Evolutionary conservation across 2,797 vertebrate genomes (phyloP).

Genomic region (Nyctibius grandis): DNA sequence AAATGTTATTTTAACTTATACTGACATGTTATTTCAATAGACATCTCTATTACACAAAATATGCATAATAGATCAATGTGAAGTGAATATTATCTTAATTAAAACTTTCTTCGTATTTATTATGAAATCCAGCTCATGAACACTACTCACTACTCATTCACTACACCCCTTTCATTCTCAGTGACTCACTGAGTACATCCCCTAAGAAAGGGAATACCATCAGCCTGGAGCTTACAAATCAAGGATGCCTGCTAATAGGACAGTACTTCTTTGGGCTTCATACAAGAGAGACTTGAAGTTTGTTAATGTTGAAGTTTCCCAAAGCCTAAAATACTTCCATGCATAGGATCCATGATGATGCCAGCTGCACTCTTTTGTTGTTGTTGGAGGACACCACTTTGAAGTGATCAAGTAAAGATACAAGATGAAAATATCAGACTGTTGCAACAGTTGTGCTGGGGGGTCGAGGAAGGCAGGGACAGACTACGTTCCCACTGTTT

Average conservation of each 20-base stretch:
- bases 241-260: neutral
- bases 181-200: neutral
- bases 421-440: neutral
- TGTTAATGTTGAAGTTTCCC: neutral
- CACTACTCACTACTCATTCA: neutral
- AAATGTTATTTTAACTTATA: neutral
- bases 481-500: neutral
- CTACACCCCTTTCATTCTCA: neutral
- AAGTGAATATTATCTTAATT: neutral
- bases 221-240: neutral
- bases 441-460: neutral
- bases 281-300: neutral
- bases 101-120: neutral
- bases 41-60: neutral
- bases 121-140: neutral
- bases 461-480: neutral
- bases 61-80: neutral
- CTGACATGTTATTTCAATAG: neutral
- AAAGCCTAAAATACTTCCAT: neutral
- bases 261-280: neutral
- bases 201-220: neutral
- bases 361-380: neutral
- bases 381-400: neutral
- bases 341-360: neutral
- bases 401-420: neutral